phyloP scores from a whole-genome alignment of 2,797 vertebrate genomes.

The Tangara arthus region DNA sequence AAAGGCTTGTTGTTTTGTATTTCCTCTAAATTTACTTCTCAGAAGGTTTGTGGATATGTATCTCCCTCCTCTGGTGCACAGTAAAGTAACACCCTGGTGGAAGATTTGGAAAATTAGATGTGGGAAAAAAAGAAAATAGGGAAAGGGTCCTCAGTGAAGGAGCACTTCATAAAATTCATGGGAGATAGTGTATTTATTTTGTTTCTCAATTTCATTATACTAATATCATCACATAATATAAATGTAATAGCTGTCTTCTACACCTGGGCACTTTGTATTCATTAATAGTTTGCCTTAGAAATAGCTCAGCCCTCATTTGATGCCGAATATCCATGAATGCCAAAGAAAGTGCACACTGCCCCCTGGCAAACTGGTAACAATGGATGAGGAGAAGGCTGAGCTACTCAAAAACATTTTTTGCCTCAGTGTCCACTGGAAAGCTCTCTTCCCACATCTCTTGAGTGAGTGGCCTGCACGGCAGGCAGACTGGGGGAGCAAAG shows the following conservation, averaged over 20 bases:
- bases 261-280: not conserved
- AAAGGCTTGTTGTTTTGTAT: not conserved
- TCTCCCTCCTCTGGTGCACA: constrained; percentile 27
- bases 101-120: not conserved
- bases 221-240: not conserved
- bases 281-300: not conserved
- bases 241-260: not conserved
- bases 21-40: constrained; percentile 3
- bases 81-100: constrained; percentile 29
- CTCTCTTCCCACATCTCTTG: not conserved
- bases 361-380: not conserved
- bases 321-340: not conserved
- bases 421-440: not conserved
- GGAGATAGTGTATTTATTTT: not conserved
- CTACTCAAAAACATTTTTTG: not conserved
- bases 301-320: not conserved
- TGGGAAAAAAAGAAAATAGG: not conserved
- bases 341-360: not conserved
- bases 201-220: not conserved
- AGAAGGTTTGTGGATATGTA: constrained; percentile 9
- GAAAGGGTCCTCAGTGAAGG: not conserved
- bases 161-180: not conserved
- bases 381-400: not conserved
- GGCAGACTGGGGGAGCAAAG: not conserved
- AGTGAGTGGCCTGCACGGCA: not conserved